Evolutionary conservation across 1,140 invertebrate genomes (phyloP), one percentile per base, ranked within the genome.

Genomic region (Drosophila cardini): DNA sequence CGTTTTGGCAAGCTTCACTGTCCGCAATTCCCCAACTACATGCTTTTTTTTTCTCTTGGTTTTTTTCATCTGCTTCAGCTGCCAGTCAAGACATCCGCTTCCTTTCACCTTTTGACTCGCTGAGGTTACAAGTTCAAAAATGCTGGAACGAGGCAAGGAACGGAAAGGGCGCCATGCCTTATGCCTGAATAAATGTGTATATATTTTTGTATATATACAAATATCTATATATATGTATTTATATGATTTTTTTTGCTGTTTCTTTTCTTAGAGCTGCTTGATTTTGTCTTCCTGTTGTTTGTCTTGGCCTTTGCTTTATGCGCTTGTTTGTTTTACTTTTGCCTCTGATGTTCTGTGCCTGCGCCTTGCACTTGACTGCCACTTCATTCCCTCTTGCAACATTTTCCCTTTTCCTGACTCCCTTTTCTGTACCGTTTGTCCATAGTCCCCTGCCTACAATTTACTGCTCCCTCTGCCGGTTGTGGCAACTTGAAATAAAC

Each of bases 111-210:
- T 76, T 71, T 58, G 48, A 61, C 60, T 60, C 56, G 72, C 30
- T 30, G 68, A 64, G 72, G 67, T 75, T 75, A 75, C 72, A 71
- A 75, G 68, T 75, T 75, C 72, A 75, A 70, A 75, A 70, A 40
- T 70, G 67, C 43, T 56, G 52, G 45, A 40, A 16, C 43, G 18
- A 9, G 4, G 6, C 16, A 2, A 9, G n/a, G 7, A 18, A 0
- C 0, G 43, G 55, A n/a, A 36, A 21, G n/a, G 45, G 8, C 26
- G 10, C 0, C 32, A 9, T 9, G 15, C 21, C 21, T 38, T 61
- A 10, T 46, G 26, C 34, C 6, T 58, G 42, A 43, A 64, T 53
- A 52, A n/a, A 53, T 50, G 26, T 15, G 10, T 21, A 58, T 11
- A 36, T 15, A 40, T 9, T 8, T 13, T 8, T 40, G 16, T 32